These are phyloP conservation scores for Pemphigus obesinymphae DNA, from an alignment of 1,140 invertebrate species.

Conservation along the genomic window DNA sequence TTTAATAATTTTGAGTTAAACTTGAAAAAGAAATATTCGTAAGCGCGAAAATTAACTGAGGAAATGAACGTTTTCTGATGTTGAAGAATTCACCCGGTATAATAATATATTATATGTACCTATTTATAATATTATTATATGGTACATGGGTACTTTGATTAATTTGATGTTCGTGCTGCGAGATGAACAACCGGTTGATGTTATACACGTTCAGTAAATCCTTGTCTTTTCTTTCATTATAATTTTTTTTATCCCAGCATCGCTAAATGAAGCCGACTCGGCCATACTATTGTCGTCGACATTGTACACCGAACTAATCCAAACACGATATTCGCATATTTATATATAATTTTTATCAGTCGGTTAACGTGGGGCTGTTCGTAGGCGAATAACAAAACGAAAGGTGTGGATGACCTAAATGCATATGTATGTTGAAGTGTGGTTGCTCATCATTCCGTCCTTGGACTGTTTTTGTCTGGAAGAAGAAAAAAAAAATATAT, in stretches of 20 bases:
- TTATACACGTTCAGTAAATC: not conserved
- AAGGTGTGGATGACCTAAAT: constrained; percentile 8
- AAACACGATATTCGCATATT: not conserved
- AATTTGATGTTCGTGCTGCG: not conserved
- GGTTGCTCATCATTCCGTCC: too few species aligned
- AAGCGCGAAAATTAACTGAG: too few species aligned
- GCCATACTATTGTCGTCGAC: not conserved
- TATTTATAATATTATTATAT: too few species aligned
- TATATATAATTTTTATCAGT: not conserved
- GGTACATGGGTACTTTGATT: too few species aligned
- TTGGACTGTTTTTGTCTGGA: too few species aligned
- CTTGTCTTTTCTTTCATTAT: not conserved
- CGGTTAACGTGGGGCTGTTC: not conserved
- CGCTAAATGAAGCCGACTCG: not conserved
- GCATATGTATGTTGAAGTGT: not conserved
- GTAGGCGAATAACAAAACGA: not conserved
- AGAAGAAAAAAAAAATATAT: too few species aligned
- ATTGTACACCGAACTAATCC: not conserved
- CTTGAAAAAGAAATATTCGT: too few species aligned
- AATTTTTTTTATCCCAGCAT: too few species aligned
- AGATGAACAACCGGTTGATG: not conserved
- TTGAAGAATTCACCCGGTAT: too few species aligned
- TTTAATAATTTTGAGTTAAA: too few species aligned
- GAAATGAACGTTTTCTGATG: too few species aligned
- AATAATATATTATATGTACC: too few species aligned